Conservation (phyloP, 1,140 invertebrate genomes). For the Streblospio benedicti region DNA sequence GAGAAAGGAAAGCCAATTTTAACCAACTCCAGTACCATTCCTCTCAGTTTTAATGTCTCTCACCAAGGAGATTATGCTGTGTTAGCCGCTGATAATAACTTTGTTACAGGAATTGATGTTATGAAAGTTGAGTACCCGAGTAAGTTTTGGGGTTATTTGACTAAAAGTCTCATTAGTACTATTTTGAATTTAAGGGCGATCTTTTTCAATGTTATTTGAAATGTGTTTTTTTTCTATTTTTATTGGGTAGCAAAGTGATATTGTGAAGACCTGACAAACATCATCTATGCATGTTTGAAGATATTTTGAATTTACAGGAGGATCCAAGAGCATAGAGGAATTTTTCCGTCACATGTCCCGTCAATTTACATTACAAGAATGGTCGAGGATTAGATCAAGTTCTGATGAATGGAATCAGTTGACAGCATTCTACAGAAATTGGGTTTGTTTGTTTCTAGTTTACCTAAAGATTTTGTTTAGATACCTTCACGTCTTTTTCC, state of each 20-base stretch:
- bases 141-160: conserved; percentile 19
- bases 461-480: too few species aligned
- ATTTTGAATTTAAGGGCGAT: too few species aligned
- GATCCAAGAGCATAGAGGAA: conserved; percentile 57
- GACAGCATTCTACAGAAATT: conserved; percentile 72
- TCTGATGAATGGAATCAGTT: conserved; percentile 54
- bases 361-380: conserved; percentile 72
- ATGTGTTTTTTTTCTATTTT: too few species aligned
- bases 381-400: conserved; percentile 56
- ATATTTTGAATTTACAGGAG: conserved; percentile 58
- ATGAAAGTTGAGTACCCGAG: conserved; percentile 49
- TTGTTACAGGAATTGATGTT: conserved; percentile 50
- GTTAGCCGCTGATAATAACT: conserved; percentile 57
- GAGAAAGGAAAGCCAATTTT: conserved; percentile 51
- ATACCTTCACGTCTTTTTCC: too few species aligned
- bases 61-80: conserved; percentile 82
- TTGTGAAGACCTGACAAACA: too few species aligned
- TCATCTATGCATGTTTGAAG: not conserved
- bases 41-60: conserved; percentile 74
- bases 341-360: conserved; percentile 79
- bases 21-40: conserved; percentile 10
- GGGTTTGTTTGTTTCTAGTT: conserved; percentile 50
- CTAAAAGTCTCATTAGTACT: not conserved
- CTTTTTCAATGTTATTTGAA: too few species aligned
- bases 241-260: too few species aligned